Evolutionary conservation across 1,140 invertebrate species (phyloP).

Genomic region (Psilanteris sp.): DNA sequence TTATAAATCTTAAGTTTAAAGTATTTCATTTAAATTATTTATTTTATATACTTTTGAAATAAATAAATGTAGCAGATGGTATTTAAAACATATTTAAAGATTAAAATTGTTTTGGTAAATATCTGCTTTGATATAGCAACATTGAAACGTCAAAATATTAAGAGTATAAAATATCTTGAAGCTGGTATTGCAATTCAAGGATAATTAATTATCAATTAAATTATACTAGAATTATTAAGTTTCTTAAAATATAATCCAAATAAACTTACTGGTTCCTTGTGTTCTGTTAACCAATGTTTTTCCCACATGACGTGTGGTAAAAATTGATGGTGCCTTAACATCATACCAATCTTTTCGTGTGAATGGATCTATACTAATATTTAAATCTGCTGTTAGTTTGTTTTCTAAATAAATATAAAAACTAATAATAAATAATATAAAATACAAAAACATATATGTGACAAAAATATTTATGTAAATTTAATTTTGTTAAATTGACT

Average conservation of each 20-base stretch:
- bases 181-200: conserved; percentile 74
- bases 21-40: too few species aligned
- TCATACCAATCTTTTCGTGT: conserved; percentile 99
- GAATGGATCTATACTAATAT: conserved; percentile 98
- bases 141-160: conserved; percentile 68
- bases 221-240: too few species aligned
- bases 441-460: too few species aligned
- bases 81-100: conserved; percentile 61
- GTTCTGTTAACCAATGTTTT: conserved; percentile 99
- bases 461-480: too few species aligned
- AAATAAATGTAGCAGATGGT: conserved; percentile 57
- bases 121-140: conserved; percentile 71
- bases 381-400: too few species aligned
- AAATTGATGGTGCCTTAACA: conserved; percentile 97
- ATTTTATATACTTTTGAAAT: too few species aligned
- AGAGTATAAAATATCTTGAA: conserved; percentile 64
- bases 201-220: too few species aligned
- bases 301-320: conserved; percentile 96
- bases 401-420: too few species aligned
- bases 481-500: too few species aligned
- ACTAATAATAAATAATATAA: conserved; percentile 5
- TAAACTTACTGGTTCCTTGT: conserved; percentile 90
- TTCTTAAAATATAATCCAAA: too few species aligned
- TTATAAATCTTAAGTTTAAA: too few species aligned
- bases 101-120: conserved; percentile 59